Evolutionary conservation across 2,797 vertebrate genomes (phyloP), one percentile per base, ranked within the genome.

Genomic region (Triplophysa yarkandensis): DNA sequence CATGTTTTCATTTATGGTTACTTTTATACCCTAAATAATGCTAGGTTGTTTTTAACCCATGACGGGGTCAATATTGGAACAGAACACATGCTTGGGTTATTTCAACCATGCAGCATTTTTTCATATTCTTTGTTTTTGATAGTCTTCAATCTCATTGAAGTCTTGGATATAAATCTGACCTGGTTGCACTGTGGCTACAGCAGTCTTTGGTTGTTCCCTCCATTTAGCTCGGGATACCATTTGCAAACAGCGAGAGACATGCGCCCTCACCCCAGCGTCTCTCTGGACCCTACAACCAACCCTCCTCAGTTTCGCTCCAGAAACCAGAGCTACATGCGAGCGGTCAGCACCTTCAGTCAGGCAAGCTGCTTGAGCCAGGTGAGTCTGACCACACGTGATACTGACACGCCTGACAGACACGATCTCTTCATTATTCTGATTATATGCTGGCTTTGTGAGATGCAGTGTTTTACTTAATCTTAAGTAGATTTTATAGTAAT

Each of bases 361-460:
- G 98, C 98, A 92, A 99, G 98, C 97, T 99, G 98, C 86, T 90
- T 99, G 89, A 99, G 98, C 93, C 98, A 99, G 98, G 98, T 99
- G 91, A 93, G 93, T 90, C 63, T 77, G 55, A 62, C 68, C 71
- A 2, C 39, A 23, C 41, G 46, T 50, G 27, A 10, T 69, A 68
- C 65, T 58, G 21, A 67, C 30, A 60, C 39, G 32, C 52, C 11
- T 17, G 43, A n/a, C 14, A 4, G 16, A 16, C 4, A n/a, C n/a
- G n/a, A n/a, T n/a, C n/a, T 43, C 10, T 43, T 43, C 14, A 17
- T 8, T n/a, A 39, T 17, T 5, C 21, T 10, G 3, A 21, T 50
- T 13, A 52, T 46, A 19, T 39, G 36, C 43, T n/a, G 46, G 19
- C 8, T 36, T 10, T 16, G 46, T 52, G 4, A 17, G 10, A 55